These are phyloP conservation scores for Rhineura floridana DNA, from an alignment of 2,113 vertebrate genomes.

Conservation along the genomic window DNA sequence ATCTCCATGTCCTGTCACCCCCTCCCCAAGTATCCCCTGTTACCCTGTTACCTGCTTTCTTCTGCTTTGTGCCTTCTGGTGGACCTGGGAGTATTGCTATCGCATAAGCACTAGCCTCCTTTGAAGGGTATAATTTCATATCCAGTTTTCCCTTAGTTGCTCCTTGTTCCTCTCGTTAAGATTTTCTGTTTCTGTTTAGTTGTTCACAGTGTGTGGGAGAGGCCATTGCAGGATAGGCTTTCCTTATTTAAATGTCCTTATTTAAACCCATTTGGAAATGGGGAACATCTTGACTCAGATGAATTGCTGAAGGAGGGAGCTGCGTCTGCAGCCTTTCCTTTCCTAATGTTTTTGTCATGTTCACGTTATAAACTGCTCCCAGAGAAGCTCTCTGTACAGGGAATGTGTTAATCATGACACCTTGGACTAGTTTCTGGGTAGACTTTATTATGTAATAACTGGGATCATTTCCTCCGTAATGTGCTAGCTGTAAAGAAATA, in stretches of 20 bases:
- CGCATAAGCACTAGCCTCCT: conserved; percentile 42
- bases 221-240: conserved; percentile 14
- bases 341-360: conserved; percentile 41
- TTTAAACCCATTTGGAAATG: conserved; percentile 54
- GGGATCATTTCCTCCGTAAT: neutral
- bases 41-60: conserved; percentile 24
- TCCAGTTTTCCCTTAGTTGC: conserved; percentile 31
- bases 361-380: conserved; percentile 47
- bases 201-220: conserved; percentile 51
- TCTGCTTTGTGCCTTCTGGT: neutral
- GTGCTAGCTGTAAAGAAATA: no score
- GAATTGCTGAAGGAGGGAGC: conserved; percentile 56
- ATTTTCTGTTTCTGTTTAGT: conserved; percentile 44
- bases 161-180: conserved; percentile 42
- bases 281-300: conserved; percentile 55
- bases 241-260: conserved; percentile 46
- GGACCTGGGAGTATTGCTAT: conserved; percentile 23
- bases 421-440: accelerated
- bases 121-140: conserved; percentile 36
- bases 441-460: neutral
- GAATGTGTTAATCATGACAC: neutral
- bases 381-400: conserved; percentile 23
- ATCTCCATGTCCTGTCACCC: no score
- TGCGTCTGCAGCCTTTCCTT: conserved; percentile 40
- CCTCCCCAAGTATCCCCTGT: neutral